Evolutionary conservation across 1,140 invertebrate genomes (phyloP).

Genomic region (Temnothorax curvispinosus): DNA sequence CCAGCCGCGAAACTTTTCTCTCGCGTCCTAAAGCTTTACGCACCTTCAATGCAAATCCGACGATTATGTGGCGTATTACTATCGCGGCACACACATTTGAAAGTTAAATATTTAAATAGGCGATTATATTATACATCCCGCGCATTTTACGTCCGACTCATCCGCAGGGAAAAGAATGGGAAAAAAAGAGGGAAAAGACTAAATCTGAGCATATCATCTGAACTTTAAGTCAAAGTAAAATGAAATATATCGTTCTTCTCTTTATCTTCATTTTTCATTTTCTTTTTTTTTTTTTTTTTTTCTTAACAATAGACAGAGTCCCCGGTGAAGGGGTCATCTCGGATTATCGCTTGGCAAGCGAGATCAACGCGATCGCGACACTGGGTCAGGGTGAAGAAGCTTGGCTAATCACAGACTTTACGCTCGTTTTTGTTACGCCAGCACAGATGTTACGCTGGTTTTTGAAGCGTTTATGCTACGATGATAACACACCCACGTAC

Average conservation of each 20-base stretch:
- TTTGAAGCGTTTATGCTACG: too few relatives aligned
- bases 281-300: neutral
- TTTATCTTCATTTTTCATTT: neutral
- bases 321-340: neutral
- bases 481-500: too few relatives aligned
- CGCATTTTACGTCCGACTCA: neutral
- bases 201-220: neutral
- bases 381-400: neutral
- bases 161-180: neutral
- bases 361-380: neutral
- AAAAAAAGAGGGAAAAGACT: neutral
- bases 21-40: too few relatives aligned
- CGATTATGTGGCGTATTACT: neutral
- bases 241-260: neutral
- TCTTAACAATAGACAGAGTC: neutral
- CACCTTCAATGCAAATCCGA: neutral
- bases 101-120: neutral
- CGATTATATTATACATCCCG: neutral
- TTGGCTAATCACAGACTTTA: too few relatives aligned
- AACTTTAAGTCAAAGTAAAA: neutral
- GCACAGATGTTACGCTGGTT: too few relatives aligned
- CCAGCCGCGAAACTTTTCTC: too few relatives aligned
- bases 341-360: neutral
- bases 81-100: conserved; percentile 1
- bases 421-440: too few relatives aligned